Evolutionary conservation across 2,888 invertebrate genomes (phyloP).

Genomic region (Dromius quadrimaculatus): DNA sequence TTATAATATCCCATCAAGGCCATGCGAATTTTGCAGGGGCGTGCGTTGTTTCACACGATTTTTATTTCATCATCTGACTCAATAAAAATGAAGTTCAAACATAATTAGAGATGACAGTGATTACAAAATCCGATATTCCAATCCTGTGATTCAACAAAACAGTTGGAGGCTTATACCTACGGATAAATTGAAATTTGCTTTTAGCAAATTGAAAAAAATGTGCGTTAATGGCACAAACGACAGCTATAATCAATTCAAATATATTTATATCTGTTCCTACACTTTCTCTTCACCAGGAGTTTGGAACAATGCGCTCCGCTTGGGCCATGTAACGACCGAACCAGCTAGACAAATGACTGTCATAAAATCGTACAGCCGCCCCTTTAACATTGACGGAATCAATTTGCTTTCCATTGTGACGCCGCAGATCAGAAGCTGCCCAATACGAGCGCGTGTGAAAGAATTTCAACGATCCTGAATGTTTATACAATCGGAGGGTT

Average conservation of each 20-base stretch:
- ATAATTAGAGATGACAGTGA: no score
- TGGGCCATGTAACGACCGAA: conserved; percentile 25
- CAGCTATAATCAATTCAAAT: conserved; percentile 21
- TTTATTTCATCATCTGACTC: no score
- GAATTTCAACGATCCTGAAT: conserved; percentile 32
- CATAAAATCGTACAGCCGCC: conserved; percentile 54
- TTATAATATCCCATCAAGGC: conserved; percentile 16
- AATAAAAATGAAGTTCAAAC: no score
- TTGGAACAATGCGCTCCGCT: conserved; percentile 17
- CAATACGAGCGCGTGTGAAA: conserved; percentile 22
- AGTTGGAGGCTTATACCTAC: no score
- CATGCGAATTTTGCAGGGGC: conserved; percentile 15
- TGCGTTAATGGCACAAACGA: conserved; percentile 20
- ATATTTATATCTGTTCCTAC: background rate
- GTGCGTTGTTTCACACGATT: conserved; percentile 13
- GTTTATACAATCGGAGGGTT: conserved; percentile 23
- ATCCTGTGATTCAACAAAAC: no score
- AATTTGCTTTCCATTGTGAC: conserved; percentile 52
- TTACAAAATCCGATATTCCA: no score
- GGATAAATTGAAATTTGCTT: conserved; percentile 34
- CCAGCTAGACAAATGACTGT: conserved; percentile 54
- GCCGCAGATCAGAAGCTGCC: conserved; percentile 33
- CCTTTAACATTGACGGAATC: conserved; percentile 53
- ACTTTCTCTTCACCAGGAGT: background rate
- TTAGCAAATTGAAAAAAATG: conserved; percentile 31